Conservation (phyloP, 2,797 vertebrate species). For the Garrulus glandarius region DNA sequence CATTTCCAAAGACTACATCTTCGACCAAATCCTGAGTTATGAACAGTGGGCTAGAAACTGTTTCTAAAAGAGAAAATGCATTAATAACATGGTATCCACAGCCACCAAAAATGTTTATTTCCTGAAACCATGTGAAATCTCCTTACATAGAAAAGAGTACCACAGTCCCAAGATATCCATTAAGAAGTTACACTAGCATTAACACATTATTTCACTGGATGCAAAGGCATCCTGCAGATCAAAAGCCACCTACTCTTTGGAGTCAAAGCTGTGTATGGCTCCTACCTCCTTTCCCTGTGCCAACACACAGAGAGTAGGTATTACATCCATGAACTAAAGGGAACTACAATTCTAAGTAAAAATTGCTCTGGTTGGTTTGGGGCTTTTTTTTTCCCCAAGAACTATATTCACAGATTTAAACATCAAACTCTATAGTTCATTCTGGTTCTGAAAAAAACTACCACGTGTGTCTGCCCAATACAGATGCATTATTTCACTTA, state of each 20-base stretch:
- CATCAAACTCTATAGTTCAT: neutral
- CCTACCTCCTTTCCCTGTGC: neutral
- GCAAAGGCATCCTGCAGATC: neutral
- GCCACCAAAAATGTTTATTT: neutral
- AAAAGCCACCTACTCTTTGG: neutral
- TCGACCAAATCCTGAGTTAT: conserved; percentile 78
- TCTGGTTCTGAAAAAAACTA: neutral
- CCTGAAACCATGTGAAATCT: neutral
- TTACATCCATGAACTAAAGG: neutral
- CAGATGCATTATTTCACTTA: neutral
- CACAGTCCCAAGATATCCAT: neutral
- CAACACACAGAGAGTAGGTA: neutral
- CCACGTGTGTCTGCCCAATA: rapidly evolving
- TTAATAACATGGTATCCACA: neutral
- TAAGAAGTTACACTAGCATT: neutral
- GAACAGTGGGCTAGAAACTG: conserved; percentile 76
- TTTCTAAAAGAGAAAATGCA: conserved; percentile 61
- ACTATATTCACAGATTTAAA: neutral
- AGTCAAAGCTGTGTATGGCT: neutral
- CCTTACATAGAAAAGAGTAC: neutral
- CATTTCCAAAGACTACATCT: conserved; percentile 74
- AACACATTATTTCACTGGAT: neutral
- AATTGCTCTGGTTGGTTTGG: neutral
- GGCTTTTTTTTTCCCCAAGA: rapidly evolving
- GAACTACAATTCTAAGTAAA: neutral